These are phyloP conservation scores for Grammatotria lemairii DNA, from an alignment of 2,113 vertebrate species.

Conservation along the genomic window DNA sequence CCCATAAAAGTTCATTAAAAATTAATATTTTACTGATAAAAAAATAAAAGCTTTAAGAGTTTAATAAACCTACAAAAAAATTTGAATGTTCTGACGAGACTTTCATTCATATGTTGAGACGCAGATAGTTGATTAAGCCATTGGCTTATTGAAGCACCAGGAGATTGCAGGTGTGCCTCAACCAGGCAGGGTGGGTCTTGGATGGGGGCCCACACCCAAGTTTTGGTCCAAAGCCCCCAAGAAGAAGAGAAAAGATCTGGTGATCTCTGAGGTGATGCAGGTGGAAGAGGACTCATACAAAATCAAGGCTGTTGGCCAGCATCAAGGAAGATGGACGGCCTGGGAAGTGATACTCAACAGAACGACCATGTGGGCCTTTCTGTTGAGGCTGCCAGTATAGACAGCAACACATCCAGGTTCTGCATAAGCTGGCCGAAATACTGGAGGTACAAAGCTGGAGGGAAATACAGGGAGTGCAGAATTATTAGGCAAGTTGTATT, in stretches of 20 bases:
- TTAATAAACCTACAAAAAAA: not conserved
- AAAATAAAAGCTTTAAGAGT: not conserved
- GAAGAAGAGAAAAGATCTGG: not conserved
- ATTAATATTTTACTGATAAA: not conserved
- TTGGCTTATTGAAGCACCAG: not conserved
- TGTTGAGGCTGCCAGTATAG: not conserved
- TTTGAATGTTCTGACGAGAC: rapidly evolving
- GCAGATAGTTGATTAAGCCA: not conserved
- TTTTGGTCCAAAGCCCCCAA: not conserved
- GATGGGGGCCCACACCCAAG: not conserved
- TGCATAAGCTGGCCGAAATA: not conserved
- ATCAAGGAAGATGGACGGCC: not conserved
- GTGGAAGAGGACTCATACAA: not conserved
- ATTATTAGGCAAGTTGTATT: too few species aligned
- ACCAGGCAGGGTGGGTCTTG: not conserved
- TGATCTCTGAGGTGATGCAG: not conserved
- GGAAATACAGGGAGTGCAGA: too few species aligned
- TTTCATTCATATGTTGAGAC: not conserved
- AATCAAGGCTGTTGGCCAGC: not conserved
- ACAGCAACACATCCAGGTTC: not conserved
- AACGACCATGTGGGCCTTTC: not conserved
- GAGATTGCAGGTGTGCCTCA: not conserved
- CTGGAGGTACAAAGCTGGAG: not conserved
- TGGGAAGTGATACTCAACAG: not conserved
- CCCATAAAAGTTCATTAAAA: not conserved